A percentile compares a stretch with the other conserved stretches of the same genome.
These are phyloP conservation scores for Cyprinella venusta DNA, from an alignment of 2,797 vertebrate species.

Conservation along the genomic window DNA sequence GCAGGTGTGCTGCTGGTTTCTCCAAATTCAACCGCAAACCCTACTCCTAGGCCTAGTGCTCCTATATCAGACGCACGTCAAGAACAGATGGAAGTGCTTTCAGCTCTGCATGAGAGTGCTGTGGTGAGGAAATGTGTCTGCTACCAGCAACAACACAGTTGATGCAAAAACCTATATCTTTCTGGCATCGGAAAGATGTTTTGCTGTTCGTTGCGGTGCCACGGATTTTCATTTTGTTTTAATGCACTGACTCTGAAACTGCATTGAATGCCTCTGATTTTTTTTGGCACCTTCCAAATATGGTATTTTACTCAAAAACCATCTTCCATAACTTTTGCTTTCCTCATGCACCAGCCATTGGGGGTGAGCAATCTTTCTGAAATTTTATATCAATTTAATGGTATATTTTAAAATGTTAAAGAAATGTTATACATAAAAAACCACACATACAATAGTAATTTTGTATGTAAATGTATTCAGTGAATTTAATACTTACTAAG, in stretches of 20 bases:
- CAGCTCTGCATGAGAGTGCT: slow-evolving; percentile 53
- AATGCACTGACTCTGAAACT: slow-evolving; percentile 10
- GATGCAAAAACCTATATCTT: slow-evolving; percentile 53
- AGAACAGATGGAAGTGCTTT: slow-evolving; percentile 56
- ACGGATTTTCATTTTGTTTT: slow-evolving; percentile 39
- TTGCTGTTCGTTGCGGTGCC: slow-evolving; percentile 49
- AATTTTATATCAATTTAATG: background rate
- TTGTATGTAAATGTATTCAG: background rate
- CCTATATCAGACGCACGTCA: slow-evolving; percentile 36
- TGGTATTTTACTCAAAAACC: background rate
- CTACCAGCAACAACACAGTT: slow-evolving; percentile 51
- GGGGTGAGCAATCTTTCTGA: background rate
- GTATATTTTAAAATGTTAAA: background rate
- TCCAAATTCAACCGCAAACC: slow-evolving; percentile 54
- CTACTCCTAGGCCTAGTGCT: slow-evolving; percentile 35
- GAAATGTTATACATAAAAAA: no score
- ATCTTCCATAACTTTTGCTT: background rate
- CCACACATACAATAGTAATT: background rate
- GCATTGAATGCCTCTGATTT: slow-evolving; percentile 30
- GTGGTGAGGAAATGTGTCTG: slow-evolving; percentile 52
- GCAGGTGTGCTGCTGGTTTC: slow-evolving; percentile 57
- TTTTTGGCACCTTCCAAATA: slow-evolving; percentile 24
- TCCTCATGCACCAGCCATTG: background rate
- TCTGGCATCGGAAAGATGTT: slow-evolving; percentile 53
- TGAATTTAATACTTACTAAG: background rate